These are phyloP conservation scores for Pogona vitticeps DNA, from an alignment of 2,113 vertebrate genomes.

Conservation along the genomic window DNA sequence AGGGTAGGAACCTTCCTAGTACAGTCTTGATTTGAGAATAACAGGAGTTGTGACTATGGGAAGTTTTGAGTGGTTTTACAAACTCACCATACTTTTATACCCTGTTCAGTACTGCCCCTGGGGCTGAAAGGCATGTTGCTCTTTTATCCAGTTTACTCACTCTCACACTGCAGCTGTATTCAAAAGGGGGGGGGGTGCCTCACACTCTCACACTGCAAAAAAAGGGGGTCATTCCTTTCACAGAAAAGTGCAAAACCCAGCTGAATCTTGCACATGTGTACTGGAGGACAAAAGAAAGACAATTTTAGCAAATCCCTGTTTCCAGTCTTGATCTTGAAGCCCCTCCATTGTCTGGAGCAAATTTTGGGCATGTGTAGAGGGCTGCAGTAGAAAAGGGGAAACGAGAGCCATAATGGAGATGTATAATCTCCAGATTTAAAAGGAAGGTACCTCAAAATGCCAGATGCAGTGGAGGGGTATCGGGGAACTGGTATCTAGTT, in stretches of 20 bases:
- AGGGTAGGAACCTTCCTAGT: background rate
- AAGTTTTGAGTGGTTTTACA: background rate
- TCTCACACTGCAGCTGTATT: too few species aligned
- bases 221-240: background rate
- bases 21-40: background rate
- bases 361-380: background rate
- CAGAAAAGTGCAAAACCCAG: background rate
- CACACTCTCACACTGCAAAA: background rate
- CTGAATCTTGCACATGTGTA: background rate
- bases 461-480: too few species aligned
- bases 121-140: background rate
- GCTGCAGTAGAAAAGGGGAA: background rate
- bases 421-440: too few species aligned
- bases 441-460: too few species aligned
- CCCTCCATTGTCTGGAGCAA: background rate
- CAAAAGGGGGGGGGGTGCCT: background rate
- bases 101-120: background rate
- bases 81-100: background rate
- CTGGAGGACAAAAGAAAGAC: background rate
- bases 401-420: too few species aligned
- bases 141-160: background rate
- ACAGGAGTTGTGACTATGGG: background rate
- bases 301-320: background rate
- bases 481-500: too few species aligned
- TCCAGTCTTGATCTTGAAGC: background rate